These are phyloP conservation scores for Drosophila falleni DNA, from an alignment of 2,888 invertebrate genomes.

Conservation along the genomic window DNA sequence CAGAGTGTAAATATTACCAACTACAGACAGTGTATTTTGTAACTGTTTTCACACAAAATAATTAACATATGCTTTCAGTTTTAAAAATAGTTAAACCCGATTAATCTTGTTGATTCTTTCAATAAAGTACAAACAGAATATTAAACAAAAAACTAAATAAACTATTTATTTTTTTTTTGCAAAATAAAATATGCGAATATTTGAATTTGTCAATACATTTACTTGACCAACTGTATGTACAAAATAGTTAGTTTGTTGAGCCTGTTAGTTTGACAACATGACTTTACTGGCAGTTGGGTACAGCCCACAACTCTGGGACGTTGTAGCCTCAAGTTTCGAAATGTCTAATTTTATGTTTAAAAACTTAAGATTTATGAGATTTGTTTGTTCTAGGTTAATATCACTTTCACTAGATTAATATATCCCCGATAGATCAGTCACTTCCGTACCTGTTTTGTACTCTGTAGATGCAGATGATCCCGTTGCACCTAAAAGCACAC, in stretches of 20 bases:
- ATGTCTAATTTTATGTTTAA: conserved; percentile 8
- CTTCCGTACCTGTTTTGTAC: conserved; percentile 75
- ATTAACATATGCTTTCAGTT: too few relatives aligned
- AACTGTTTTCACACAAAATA: neutral
- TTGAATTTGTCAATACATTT: neutral
- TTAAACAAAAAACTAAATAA: neutral
- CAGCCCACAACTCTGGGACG: conserved; percentile 11
- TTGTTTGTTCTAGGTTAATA: conserved; percentile 4
- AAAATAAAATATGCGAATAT: neutral
- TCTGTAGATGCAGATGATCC: conserved; percentile 28
- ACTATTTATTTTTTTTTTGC: neutral
- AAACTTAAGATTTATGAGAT: neutral
- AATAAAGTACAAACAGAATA: too few relatives aligned
- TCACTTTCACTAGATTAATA: conserved; percentile 46
- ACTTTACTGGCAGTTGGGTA: conserved; percentile 17
- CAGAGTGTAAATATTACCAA: conserved; percentile 36
- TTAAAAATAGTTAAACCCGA: neutral
- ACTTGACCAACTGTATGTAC: conserved; percentile 4
- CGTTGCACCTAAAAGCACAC: conserved; percentile 21
- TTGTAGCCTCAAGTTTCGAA: conserved; percentile 8
- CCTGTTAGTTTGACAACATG: conserved; percentile 19
- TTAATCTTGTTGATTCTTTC: neutral
- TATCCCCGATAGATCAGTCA: conserved; percentile 32
- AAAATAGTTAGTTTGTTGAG: conserved; percentile 20
- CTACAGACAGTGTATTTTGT: neutral